phyloP scores from a whole-genome alignment of 92 coral and sea anemone genomes.

The Palythoa grandiflora region DNA sequence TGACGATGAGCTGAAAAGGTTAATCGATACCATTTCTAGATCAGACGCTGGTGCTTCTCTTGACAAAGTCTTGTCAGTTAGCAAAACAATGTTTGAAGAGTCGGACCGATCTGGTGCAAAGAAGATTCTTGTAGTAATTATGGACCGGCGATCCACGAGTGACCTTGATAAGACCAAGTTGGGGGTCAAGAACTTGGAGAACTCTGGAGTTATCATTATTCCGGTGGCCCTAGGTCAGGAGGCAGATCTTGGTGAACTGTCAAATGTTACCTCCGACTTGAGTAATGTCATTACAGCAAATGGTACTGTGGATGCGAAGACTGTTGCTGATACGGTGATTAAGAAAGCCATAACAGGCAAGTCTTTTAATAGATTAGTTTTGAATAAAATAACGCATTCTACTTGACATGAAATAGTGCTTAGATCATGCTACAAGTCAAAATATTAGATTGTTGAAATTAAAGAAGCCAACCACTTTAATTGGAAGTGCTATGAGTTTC shows the following conservation, averaged over 20 bases:
- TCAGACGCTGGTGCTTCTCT: slow-evolving; percentile 73
- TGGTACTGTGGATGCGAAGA: slow-evolving; percentile 63
- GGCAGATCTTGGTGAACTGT: slow-evolving; percentile 64
- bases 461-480: too few relatives aligned
- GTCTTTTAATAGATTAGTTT: not conserved
- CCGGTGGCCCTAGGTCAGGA: slow-evolving; percentile 76
- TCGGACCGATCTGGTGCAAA: slow-evolving; percentile 70
- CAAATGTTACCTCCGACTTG: slow-evolving; percentile 67
- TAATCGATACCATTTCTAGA: slow-evolving; percentile 53
- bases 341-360: slow-evolving; percentile 65
- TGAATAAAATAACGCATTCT: not conserved
- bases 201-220: slow-evolving; percentile 67
- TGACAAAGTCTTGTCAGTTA: slow-evolving; percentile 60
- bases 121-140: slow-evolving; percentile 75
- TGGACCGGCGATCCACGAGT: slow-evolving; percentile 61
- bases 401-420: too few relatives aligned
- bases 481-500: too few relatives aligned
- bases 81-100: slow-evolving; percentile 70
- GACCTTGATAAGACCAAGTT: slow-evolving; percentile 11
- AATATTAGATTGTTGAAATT: too few relatives aligned
- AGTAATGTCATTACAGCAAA: slow-evolving; percentile 63
- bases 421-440: too few relatives aligned
- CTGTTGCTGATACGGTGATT: slow-evolving; percentile 63
- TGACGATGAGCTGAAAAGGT: slow-evolving; percentile 57
- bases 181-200: slow-evolving; percentile 52